These are phyloP conservation scores for Malurus elegans DNA, from an alignment of 2,113 vertebrate species.

Conservation along the genomic window DNA sequence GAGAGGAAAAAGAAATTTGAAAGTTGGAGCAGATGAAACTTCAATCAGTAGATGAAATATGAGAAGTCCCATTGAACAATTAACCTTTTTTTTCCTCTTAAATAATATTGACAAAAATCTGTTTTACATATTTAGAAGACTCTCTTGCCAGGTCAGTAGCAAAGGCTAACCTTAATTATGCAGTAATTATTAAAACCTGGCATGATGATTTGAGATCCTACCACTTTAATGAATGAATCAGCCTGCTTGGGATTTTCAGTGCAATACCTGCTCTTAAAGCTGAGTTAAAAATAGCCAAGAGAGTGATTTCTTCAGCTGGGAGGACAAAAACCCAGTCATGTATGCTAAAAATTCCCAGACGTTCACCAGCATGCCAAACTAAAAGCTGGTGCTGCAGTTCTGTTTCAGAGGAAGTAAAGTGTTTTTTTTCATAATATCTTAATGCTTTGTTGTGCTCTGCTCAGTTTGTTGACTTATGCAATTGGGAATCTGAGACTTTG, in stretches of 20 bases:
- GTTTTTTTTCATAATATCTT: background rate
- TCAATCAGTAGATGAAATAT: background rate
- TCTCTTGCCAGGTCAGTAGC: background rate
- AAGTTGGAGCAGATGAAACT: background rate
- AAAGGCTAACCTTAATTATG: background rate
- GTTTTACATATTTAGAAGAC: background rate
- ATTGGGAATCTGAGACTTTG: background rate
- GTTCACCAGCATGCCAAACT: background rate
- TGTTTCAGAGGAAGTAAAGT: background rate
- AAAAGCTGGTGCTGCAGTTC: background rate
- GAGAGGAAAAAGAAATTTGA: background rate
- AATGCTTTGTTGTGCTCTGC: background rate
- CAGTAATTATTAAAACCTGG: background rate
- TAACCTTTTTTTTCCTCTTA: background rate
- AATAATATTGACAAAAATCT: background rate
- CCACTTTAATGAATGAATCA: background rate
- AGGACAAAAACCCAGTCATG: background rate
- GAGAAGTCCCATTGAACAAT: background rate
- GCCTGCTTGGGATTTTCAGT: background rate
- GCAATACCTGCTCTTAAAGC: background rate
- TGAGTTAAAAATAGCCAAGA: background rate
- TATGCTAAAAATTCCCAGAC: background rate
- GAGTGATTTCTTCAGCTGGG: background rate
- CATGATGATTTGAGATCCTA: background rate
- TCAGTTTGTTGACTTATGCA: accelerated